Conservation (phyloP, 2,888 invertebrate species). For the Branchinecta sandiegonensis region DNA sequence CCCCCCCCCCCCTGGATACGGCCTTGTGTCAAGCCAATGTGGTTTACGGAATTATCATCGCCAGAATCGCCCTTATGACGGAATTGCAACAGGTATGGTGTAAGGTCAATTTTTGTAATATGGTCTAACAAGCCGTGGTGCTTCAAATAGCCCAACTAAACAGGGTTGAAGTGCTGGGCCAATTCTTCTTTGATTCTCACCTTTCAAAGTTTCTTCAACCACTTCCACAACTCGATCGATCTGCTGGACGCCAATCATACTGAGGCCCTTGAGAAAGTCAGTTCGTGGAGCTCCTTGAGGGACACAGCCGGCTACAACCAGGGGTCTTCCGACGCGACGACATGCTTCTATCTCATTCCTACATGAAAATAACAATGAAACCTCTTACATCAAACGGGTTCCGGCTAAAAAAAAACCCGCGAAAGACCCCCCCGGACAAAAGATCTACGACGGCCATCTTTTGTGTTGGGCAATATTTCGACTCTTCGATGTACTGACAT, state of each 20-base stretch:
- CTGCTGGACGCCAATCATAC: constrained; percentile 95
- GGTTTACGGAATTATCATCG: no score
- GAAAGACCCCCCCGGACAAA: no score
- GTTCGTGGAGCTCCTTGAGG: constrained; percentile 80
- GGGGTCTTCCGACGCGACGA: constrained; percentile 53
- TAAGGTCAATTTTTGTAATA: no score
- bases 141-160: no score
- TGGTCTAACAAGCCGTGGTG: no score
- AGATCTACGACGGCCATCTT: constrained; percentile 16
- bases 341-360: constrained; percentile 64
- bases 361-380: constrained; percentile 27
- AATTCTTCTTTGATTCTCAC: constrained; percentile 33
- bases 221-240: constrained; percentile 94
- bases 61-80: no score
- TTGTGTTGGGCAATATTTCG: neutral
- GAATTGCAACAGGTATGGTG: no score
- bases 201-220: constrained; percentile 93
- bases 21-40: no score
- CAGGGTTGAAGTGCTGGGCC: no score
- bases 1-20: no score
- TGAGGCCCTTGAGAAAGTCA: constrained; percentile 54
- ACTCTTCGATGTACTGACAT: no score
- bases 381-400: constrained; percentile 7
- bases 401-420: constrained; percentile 11
- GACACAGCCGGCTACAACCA: constrained; percentile 91